phyloP scores from a whole-genome alignment of 2,797 vertebrate genomes.

The Mus caroli region DNA sequence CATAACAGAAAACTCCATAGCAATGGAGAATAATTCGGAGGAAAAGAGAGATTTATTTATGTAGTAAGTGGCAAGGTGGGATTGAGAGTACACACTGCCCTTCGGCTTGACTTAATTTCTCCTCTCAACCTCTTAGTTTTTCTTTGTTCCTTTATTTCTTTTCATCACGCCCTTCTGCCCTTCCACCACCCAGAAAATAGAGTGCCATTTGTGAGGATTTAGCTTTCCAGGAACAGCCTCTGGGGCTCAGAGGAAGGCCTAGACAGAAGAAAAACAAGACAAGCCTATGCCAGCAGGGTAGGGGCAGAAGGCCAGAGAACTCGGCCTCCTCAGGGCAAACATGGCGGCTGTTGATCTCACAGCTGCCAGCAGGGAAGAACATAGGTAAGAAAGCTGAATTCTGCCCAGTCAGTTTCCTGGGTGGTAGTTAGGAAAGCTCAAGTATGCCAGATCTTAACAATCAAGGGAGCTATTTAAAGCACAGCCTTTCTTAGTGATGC shows the following conservation, averaged over 20 bases:
- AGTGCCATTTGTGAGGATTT: background rate
- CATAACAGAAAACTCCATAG: slow-evolving; percentile 41
- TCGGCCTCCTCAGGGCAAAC: slow-evolving; percentile 28
- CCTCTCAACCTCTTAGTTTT: background rate
- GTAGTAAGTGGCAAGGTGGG: background rate
- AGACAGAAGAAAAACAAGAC: background rate
- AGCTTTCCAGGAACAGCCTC: slow-evolving; percentile 47
- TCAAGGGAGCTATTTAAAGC: slow-evolving; percentile 36
- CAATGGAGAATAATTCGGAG: background rate
- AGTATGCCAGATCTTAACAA: background rate
- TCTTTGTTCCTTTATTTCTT: background rate
- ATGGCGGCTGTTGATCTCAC: background rate
- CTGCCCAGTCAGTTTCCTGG: slow-evolving; percentile 25
- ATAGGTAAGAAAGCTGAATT: slow-evolving; percentile 6
- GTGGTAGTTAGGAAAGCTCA: background rate
- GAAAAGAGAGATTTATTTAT: background rate
- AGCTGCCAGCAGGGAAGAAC: slow-evolving; percentile 5
- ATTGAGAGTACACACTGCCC: background rate
- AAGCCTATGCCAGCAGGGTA: background rate
- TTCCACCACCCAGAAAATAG: slow-evolving; percentile 12
- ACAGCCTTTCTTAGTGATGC: background rate
- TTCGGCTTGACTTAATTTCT: background rate
- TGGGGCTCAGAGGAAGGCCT: background rate
- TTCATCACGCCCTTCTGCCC: background rate
- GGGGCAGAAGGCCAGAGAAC: background rate